Evolutionary conservation across 2,888 invertebrate genomes (phyloP).

Genomic region (Capitulum mitella): DNA sequence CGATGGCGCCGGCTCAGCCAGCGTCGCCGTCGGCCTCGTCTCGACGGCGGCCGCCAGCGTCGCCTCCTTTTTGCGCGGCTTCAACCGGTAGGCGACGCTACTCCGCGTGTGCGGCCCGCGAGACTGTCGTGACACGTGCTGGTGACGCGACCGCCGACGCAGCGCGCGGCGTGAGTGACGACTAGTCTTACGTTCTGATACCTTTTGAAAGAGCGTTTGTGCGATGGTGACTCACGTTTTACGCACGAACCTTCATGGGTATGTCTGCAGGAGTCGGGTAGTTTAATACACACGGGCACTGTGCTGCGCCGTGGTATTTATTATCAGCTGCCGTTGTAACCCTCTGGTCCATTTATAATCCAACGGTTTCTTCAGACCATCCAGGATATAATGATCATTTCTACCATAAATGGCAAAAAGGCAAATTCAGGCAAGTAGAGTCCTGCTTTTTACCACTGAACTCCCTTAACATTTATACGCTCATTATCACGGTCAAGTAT

Average conservation of each 20-base stretch:
- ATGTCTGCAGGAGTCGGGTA: neutral
- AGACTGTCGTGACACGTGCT: neutral
- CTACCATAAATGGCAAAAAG: too few relatives aligned
- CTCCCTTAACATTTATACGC: too few relatives aligned
- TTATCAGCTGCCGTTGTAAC: too few relatives aligned
- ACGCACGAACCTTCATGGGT: neutral
- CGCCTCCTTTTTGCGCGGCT: conserved; percentile 70
- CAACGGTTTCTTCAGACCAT: too few relatives aligned
- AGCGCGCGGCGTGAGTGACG: neutral
- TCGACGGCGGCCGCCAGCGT: conserved; percentile 75
- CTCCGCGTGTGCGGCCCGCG: too few relatives aligned
- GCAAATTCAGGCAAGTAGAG: too few relatives aligned
- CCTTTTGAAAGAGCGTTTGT: neutral
- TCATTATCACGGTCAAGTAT: too few relatives aligned
- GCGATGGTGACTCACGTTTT: neutral
- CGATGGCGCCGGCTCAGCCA: conserved; percentile 35
- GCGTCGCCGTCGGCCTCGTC: conserved; percentile 63
- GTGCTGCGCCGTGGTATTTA: too few relatives aligned
- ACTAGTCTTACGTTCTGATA: neutral
- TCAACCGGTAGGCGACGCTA: neutral
- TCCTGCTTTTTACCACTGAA: too few relatives aligned
- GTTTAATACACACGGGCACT: too few relatives aligned
- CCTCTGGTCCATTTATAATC: too few relatives aligned
- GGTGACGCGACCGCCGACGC: neutral
- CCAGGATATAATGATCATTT: too few relatives aligned